Base-by-base conservation (phyloP, 2,113 vertebrate species). In the Oostethus manadensis region DNA sequence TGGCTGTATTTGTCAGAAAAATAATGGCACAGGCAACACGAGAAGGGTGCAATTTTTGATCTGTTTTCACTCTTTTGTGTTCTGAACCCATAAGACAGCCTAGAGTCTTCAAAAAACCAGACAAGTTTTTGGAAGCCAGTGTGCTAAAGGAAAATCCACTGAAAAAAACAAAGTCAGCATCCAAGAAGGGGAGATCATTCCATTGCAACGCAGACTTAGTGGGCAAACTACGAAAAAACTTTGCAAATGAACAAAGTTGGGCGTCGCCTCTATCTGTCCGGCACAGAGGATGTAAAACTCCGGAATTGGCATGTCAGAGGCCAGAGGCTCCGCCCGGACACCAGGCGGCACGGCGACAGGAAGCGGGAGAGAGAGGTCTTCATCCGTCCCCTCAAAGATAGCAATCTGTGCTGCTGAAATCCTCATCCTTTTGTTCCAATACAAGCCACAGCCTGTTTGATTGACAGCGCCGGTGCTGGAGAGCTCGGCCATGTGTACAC, bases 341-440 rank as follows among this genome's bases (percentile, higher is more conserved):
- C 29, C 5, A 33, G 29, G 29, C 29, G 2, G 5, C 29, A 70
- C 77, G 64, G 72, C 70, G 71, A 75, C 75, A 64, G 64, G 78
- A 53, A 51, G 57, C 66, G 62, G 33, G 50, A 75, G 62, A 62
- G 50, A 60, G 35, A 46, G 10, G 45, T 43, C n/a, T 54, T 35
- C 53, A 59, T 60, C 58, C 26, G 45, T 4, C 56, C 10, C 43
- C 18, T 53, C 55, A 73, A 68, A 77, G 83, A 84, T 63, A 81
- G 68, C 73, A 82, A 82, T 78, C 77, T 78, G 64, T 17, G 17
- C 50, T 21, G 67, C 51, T 61, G 60, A 76, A 80, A 79, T 65
- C 71, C 60, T 66, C 75, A 69, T 74, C 68, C 60, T 74, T 74
- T 68, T 78, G 71, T 81, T 80, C 70, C 83, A 88, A 87, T 64